phyloP scores from a whole-genome alignment of 2,888 invertebrate species.

The Oscheius sp. region DNA sequence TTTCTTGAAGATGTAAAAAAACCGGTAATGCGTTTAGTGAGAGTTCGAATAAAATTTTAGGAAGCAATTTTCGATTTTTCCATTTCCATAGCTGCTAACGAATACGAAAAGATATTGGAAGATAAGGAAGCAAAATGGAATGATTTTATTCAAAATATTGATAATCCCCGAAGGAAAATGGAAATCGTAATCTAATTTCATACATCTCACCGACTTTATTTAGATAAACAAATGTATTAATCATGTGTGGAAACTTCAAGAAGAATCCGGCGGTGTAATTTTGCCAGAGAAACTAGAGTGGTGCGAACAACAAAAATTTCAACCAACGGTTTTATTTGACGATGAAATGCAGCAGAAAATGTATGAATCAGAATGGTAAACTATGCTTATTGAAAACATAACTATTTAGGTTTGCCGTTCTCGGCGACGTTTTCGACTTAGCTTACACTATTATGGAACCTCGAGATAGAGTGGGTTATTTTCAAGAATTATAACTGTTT shows the following conservation, averaged over 20 bases:
- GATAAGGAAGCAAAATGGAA: conserved; percentile 1
- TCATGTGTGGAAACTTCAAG: background rate
- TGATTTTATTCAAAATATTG: background rate
- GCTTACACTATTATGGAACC: background rate
- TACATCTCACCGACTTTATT: too few relatives aligned
- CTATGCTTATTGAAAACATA: background rate
- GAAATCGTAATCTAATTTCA: too few relatives aligned
- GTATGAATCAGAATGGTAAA: conserved; percentile 11
- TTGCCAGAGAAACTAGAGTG: too few relatives aligned
- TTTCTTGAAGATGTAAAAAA: conserved; percentile 5
- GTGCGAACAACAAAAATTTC: background rate
- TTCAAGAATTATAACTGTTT: background rate
- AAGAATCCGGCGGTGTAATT: background rate
- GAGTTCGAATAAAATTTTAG: background rate
- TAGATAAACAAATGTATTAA: background rate
- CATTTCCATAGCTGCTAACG: background rate
- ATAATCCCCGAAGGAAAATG: too few relatives aligned
- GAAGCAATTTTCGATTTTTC: background rate
- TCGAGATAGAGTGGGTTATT: too few relatives aligned
- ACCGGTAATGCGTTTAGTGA: background rate
- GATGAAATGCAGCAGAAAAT: background rate
- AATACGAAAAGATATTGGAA: conserved; percentile 1
- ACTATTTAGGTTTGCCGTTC: background rate
- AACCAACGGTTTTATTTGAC: background rate
- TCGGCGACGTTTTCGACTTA: background rate